Evolutionary conservation across 1,140 invertebrate genomes (phyloP).

Genomic region (Pygmarrhopalites habei): DNA sequence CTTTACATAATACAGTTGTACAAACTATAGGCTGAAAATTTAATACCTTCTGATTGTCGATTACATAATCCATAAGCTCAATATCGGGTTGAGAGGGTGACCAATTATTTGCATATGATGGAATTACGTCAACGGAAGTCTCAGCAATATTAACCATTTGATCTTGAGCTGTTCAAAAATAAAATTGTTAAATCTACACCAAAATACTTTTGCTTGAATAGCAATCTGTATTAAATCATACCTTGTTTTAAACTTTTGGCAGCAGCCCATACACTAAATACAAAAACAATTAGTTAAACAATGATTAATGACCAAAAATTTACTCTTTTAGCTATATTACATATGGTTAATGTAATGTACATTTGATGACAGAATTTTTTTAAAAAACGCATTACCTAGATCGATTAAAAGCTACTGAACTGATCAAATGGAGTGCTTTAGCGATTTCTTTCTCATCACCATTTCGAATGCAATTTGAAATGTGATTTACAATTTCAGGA

Average conservation of each 20-base stretch:
- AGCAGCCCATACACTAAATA: too few relatives aligned
- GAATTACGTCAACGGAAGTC: neutral
- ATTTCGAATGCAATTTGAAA: slow-evolving; percentile 21
- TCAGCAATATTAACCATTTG: neutral
- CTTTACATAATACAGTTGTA: too few relatives aligned
- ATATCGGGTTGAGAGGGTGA: neutral
- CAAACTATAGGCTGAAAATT: neutral
- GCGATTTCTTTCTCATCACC: slow-evolving; percentile 12
- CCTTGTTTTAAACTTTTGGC: too few relatives aligned
- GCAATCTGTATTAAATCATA: too few relatives aligned
- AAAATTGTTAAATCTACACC: too few relatives aligned
- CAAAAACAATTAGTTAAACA: too few relatives aligned
- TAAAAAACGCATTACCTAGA: neutral
- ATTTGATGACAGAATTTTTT: neutral
- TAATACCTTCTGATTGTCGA: neutral
- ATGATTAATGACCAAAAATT: neutral
- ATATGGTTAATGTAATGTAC: too few relatives aligned
- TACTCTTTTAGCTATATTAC: neutral
- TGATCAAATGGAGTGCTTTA: slow-evolving; percentile 1
- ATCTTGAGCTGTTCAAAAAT: too few relatives aligned
- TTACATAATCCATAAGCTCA: neutral
- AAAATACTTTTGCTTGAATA: too few relatives aligned
- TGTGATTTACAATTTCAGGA: slow-evolving; percentile 6
- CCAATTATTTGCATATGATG: neutral
- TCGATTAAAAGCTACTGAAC: neutral